Evolutionary conservation across 1,140 invertebrate genomes (phyloP), one percentile per base, ranked within the genome.

Genomic region (Brachionus sp.): DNA sequence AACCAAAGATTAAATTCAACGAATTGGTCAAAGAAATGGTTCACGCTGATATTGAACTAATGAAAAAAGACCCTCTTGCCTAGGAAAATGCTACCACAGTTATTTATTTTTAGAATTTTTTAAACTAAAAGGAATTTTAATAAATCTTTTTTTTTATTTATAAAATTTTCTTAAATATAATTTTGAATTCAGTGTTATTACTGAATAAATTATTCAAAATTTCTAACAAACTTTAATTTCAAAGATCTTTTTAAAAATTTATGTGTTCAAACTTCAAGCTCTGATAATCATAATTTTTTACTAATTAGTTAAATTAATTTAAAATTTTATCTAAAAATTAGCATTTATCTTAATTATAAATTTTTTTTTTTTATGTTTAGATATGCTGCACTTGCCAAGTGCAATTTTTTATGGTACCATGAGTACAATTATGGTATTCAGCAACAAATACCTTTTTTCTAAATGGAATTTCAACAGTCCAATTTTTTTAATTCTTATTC

Each of bases 11-110:
- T 77, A 91, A 92, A 73, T 97, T 98, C 90, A 87, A 92, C 84
- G 90, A 93, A 86, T 90, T 99, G 29, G 96, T 98, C 0, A 92
- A 93, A 86, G 96, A 98, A 87, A 99, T 99, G 97, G 93, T 99
- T 90, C 92, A 93, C n/a, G 91, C 93, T 10, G 97, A 99, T 90
- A 91, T 98, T 7, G 91, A 92, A 84, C 89, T 98, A 23, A 98
- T 98, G 96, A 94, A 92, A 86, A 92, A 91, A 83, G 94, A 98
- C 91, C 95, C 96, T 13, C 85, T 53, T 9, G 88, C 88, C 66
- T 89, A 42, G 33, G 66, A 6, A n/a, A 44, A 33, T 78, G 6
- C 25, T 12, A 29, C 10, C 3, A 12, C 7, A 42, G 16, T 70
- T 70, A 23, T 70, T 16, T 70, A 16, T 35, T 39, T 70, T 70